phyloP scores from a whole-genome alignment of 2,888 invertebrate genomes.

The Diadegma fenestrale region DNA sequence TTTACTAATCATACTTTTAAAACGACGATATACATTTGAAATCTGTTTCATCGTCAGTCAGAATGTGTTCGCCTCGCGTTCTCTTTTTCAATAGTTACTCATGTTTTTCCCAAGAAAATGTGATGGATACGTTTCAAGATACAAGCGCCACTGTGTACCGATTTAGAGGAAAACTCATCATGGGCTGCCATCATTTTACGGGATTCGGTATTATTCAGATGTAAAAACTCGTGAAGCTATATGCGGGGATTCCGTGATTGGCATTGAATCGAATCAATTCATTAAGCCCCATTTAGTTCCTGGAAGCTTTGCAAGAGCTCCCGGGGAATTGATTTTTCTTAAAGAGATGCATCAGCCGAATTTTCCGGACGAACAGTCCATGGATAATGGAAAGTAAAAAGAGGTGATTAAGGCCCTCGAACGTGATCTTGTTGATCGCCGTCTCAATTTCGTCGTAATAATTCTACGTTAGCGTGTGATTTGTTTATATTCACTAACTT shows the following conservation, averaged over 20 bases:
- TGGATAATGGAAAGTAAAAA: constrained; percentile 19
- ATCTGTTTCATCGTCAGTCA: too few relatives aligned
- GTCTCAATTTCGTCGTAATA: constrained; percentile 7
- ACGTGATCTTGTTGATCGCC: constrained; percentile 29
- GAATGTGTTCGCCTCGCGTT: too few relatives aligned
- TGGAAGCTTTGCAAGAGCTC: not conserved
- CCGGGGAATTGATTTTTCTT: not conserved
- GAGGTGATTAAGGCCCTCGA: constrained; percentile 27
- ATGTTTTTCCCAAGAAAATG: too few relatives aligned
- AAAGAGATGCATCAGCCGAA: not conserved
- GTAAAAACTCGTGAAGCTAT: not conserved
- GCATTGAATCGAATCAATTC: not conserved
- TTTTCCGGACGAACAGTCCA: constrained; percentile 22
- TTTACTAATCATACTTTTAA: not conserved
- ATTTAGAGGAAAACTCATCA: not conserved
- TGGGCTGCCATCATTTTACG: not conserved
- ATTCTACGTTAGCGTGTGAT: constrained; percentile 2
- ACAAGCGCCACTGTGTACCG: too few relatives aligned
- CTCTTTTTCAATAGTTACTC: too few relatives aligned
- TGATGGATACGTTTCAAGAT: too few relatives aligned
- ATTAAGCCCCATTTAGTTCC: not conserved
- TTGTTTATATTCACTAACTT: constrained; percentile 6
- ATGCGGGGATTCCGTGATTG: not conserved
- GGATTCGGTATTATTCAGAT: not conserved
- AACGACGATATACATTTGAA: too few relatives aligned